These are phyloP conservation scores for Phalacrocorax pelagicus DNA, from an alignment of 2,113 vertebrate species.

Conservation along the genomic window DNA sequence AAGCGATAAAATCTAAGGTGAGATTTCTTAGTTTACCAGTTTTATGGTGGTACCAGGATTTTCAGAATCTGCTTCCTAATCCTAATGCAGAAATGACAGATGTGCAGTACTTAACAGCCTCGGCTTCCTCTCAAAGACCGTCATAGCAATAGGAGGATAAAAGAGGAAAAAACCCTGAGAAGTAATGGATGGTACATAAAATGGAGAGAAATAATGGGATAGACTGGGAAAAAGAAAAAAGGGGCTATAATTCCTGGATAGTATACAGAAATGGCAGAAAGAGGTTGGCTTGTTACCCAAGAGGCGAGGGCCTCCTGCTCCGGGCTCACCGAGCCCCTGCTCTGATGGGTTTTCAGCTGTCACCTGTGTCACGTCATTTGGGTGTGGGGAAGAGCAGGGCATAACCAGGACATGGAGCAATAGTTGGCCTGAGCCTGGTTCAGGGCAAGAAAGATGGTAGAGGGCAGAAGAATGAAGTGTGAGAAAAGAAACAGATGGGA, in stretches of 20 bases:
- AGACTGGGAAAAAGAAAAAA: not conserved
- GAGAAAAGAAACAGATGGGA: not conserved
- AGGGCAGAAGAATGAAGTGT: not conserved
- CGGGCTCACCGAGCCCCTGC: not conserved
- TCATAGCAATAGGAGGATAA: not conserved
- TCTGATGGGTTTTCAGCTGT: not conserved
- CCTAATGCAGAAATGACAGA: not conserved
- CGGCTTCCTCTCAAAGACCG: not conserved
- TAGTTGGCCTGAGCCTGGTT: not conserved
- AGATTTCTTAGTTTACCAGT: not conserved
- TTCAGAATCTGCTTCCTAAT: not conserved
- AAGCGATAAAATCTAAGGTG: not conserved
- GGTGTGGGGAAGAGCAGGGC: not conserved
- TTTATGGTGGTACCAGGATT: not conserved
- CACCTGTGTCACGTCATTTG: rapidly evolving
- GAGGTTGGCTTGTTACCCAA: not conserved
- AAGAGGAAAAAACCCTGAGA: not conserved
- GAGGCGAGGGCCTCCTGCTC: rapidly evolving
- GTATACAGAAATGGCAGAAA: not conserved
- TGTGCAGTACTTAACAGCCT: not conserved
- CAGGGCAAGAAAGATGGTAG: not conserved
- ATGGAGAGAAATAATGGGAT: not conserved
- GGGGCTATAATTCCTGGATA: rapidly evolving
- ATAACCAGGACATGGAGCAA: not conserved
- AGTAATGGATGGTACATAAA: not conserved